phyloP scores from a whole-genome alignment of 1,140 invertebrate genomes.

The Dryas iulia region DNA sequence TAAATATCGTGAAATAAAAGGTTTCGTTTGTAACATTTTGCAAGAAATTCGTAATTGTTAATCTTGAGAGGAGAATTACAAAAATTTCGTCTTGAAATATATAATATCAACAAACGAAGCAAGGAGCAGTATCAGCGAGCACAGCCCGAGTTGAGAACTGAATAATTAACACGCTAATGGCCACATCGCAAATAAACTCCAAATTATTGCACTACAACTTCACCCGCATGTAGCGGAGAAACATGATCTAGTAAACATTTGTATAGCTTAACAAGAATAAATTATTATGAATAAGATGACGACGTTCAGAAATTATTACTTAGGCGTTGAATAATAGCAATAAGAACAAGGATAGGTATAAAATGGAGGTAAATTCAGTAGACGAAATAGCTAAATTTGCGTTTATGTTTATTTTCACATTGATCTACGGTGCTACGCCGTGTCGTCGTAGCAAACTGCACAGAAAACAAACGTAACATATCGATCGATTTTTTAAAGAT shows the following conservation, averaged over 20 bases:
- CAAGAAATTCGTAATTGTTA: background rate
- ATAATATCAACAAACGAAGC: slow-evolving; percentile 11
- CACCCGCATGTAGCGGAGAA: slow-evolving; percentile 30
- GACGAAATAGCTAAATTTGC: background rate
- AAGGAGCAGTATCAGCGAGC: slow-evolving; percentile 44
- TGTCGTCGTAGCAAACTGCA: background rate
- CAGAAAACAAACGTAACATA: background rate
- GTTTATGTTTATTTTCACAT: background rate
- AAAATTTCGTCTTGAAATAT: background rate
- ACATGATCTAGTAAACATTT: slow-evolving; percentile 30
- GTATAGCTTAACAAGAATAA: slow-evolving; percentile 29
- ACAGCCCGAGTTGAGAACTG: slow-evolving; percentile 49
- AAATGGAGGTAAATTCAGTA: background rate
- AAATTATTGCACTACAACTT: slow-evolving; percentile 60
- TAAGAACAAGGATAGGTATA: background rate
- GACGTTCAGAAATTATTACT: background rate
- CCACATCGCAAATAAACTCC: slow-evolving; percentile 72
- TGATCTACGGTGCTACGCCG: background rate
- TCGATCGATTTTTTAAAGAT: background rate
- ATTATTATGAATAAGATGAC: slow-evolving; percentile 23
- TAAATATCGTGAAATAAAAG: background rate
- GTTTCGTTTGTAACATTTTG: background rate
- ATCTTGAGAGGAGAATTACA: background rate
- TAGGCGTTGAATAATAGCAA: background rate
- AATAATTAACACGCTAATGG: slow-evolving; percentile 77